Evolutionary conservation across 2,113 vertebrate species (phyloP), one percentile per base, ranked within the genome.

Genomic region (Kryptolebias marmoratus): DNA sequence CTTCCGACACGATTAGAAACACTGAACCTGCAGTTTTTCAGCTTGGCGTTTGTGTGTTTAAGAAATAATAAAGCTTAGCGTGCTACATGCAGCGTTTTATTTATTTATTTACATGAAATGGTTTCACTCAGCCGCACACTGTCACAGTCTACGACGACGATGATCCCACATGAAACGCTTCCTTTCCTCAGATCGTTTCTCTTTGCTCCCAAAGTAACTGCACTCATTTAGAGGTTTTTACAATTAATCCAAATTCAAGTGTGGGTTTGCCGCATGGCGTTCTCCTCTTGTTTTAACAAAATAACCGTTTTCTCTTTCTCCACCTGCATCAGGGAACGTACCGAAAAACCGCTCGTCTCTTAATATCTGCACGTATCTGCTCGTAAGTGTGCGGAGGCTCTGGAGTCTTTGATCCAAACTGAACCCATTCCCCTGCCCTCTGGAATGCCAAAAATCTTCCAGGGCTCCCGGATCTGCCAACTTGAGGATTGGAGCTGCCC

Each of bases 391-490:
- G 39, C 22, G 56, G 42, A 72, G 68, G 12, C 50, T 73, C 48
- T 7, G 28, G 45, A 69, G 68, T 67, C 57, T 64, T 31, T 60
- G 66, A 82, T 83, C 77, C 53, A 28, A 79, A 42, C 28, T 79
- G 56, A 86, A 79, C 79, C 62, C 59, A 55, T 67, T 79, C 68
- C 72, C 73, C 71, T 71, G 27, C 22, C 31, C 68, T 60, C 27
- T 78, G 83, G 81, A 89, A 89, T 88, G 76, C 39, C 61, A 87
- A 79, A 84, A 59, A 87, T 85, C 76, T 74, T 58, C 39, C 60
- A 18, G 58, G 49, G 28, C 61, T 52, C 67, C 44, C 56, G 50
- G 53, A 79, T 77, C 79, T 77, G 77, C 73, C 80, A 85, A 71
- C 56, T 49, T 73, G 15, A 59, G 75, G 76, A 76, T 81, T 83